Base-by-base conservation (phyloP, 2,797 vertebrate species). In the Fundulus diaphanus region DNA sequence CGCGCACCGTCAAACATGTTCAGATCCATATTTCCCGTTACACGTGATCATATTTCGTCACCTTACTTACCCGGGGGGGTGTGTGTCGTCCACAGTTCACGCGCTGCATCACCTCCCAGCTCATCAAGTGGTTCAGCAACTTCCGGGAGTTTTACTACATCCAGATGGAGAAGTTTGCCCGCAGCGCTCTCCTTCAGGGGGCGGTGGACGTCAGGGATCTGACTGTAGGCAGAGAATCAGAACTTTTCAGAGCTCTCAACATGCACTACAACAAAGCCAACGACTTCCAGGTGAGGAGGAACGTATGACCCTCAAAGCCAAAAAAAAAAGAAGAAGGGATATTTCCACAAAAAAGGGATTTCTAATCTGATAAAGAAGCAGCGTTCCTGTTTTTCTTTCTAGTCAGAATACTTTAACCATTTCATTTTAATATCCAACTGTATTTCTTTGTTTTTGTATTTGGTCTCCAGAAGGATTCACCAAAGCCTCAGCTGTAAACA, bases 111-210 rank as follows among this genome's bases (percentile, higher is more conserved):
- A 97, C 96, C 76, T 99, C 98, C 42, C 98, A 99, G 95, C 96
- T 99, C 90, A 97, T 98, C 95, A 99, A 99, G 89, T 99, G 98
- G 98, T 99, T 99, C 95, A 99, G 98, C 88, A 99, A 99, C 93
- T 99, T 99, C 89, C 95, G 98, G 8, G 98, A 99, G 93, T 99
- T 98, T 87, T 99, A 96, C 93, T 99, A 99, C 87, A 99, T 99
- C 94, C 98, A 99, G 93, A 97, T 97, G 95, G 98, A 99, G 92
- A 98, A 98, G 92, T 97, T 94, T 56, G 97, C 97, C 72, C 95
- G 97, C 2, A 96, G 96, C 69, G 96, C 96, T 13, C 84, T 97
- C 74, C 78, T 93, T 24, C 96, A 97, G 3, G 97, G 96, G 0
- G 80, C 92, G 51, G 78, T 82, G 1, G 90, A 96, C 0, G 78